Evolutionary conservation across 2,888 invertebrate species (phyloP), one percentile per base, ranked within the genome.

Genomic region (Agrilus cyanescens): DNA sequence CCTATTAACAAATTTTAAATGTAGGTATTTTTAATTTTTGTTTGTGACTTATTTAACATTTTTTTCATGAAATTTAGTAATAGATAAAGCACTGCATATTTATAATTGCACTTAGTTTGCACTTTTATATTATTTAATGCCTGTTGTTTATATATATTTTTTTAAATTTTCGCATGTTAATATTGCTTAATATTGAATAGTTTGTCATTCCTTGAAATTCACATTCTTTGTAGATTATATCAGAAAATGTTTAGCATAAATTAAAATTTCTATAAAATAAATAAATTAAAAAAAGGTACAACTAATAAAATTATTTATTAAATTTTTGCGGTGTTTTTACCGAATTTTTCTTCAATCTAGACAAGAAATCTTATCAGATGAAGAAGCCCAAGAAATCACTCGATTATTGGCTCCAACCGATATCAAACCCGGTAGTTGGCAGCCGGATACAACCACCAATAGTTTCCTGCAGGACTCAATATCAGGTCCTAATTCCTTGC

Each of bases 321-420:
- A 12, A 15, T 12, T 34, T 25, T 37, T 7, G 4, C 14, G 33
- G 18, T 31, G 14, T 32, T 20, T 14, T 32, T 18, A 30, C 2
- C 32, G 16, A 20, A 30, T 40, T 50, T 49, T 47, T 35, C 56
- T 62, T 49, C 8, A 2, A 10, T 10, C 8, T 69, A 85, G 85
- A 67, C 82, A 83, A 75, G 85, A 85, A 68, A 70, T 87, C 60
- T 73, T 87, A 60, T 86, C 87, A 46, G 89, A 90, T 65, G 89
- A 89, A 69, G 88, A 89, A 68, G 89, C 89, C 53, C 85, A 86
- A 66, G 88, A 90, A 73, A 86, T 89, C 53, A 83, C 83, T 53
- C 78, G 84, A 60, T 75, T 90, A 62, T 64, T 90, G 57, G 46
- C 45, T 40, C 48, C 48, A 13, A 35, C 40, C 8, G 48, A 48